Percentiles rank a stretch among this genome's conserved stretches.
Evolutionary conservation across 37 sponge, comb jelly and placozoan species (phyloP).

Genomic region (Axinella damicornis): DNA sequence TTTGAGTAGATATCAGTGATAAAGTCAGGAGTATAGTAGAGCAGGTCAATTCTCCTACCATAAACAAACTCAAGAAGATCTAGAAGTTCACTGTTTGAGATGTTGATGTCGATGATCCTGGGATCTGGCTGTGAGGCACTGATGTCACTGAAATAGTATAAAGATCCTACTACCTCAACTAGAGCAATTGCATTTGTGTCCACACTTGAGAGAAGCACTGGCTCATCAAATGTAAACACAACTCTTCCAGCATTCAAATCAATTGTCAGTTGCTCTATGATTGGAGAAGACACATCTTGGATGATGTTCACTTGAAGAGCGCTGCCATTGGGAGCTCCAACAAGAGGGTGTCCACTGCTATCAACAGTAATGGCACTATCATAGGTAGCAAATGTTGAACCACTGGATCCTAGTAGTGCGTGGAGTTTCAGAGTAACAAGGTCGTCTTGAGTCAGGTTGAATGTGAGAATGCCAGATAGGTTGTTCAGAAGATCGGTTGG

Average conservation of each 20-base stretch:
- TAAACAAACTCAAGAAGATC: constrained; percentile 35
- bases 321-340: constrained; percentile 59
- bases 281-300: constrained; percentile 63
- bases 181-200: constrained; percentile 9
- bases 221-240: constrained; percentile 78
- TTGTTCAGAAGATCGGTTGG: constrained; percentile 29
- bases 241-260: constrained; percentile 71
- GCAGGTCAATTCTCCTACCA: constrained; percentile 12
- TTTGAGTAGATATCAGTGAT: constrained; percentile 67
- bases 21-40: constrained; percentile 38
- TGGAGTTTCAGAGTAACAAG: constrained; percentile 67
- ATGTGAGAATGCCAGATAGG: constrained; percentile 50
- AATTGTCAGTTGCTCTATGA: constrained; percentile 28
- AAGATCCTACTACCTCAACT: background rate
- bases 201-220: constrained; percentile 24
- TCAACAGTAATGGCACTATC: constrained; percentile 62
- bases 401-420: constrained; percentile 33
- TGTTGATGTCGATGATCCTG: background rate
- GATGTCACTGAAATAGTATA: constrained; percentile 28
- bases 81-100: constrained; percentile 8
- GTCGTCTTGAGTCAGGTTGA: constrained; percentile 54
- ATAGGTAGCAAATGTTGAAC: constrained; percentile 65
- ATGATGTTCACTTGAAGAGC: constrained; percentile 60
- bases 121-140: background rate
- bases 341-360: constrained; percentile 54